Evolutionary conservation across 1,140 invertebrate genomes (phyloP).

Genomic region (Atta cephalotes): DNA sequence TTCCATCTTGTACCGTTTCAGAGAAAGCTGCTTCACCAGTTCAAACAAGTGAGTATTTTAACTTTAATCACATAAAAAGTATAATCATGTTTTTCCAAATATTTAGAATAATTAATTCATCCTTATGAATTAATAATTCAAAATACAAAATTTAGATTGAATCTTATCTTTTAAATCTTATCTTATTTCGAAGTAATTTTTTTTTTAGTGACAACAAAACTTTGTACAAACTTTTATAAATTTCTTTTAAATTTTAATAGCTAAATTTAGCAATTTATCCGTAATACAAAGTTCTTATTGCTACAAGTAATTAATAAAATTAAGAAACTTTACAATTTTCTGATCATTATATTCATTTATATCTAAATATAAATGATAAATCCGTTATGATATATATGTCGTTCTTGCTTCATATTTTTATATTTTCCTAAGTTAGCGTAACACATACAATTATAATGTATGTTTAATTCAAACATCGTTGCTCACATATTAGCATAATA

Average conservation of each 20-base stretch:
- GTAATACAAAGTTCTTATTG: too few species aligned
- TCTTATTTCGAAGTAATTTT: too few species aligned
- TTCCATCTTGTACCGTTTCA: slow-evolving; percentile 56
- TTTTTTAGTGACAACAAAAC: neutral
- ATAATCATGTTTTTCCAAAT: neutral
- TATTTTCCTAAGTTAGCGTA: neutral
- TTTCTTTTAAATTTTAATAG: neutral
- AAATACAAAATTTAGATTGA: neutral
- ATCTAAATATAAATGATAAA: neutral
- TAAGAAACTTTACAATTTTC: neutral
- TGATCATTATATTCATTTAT: neutral
- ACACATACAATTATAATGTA: slow-evolving; percentile 23
- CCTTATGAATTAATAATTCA: slow-evolving; percentile 2
- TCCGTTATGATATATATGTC: neutral
- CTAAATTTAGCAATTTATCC: neutral
- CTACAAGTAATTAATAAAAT: neutral
- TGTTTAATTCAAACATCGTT: neutral
- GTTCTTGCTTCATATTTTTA: neutral
- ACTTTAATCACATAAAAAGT: neutral
- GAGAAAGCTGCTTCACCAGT: slow-evolving; percentile 42
- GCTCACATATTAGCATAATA: neutral
- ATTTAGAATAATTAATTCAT: neutral
- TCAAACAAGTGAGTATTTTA: slow-evolving; percentile 33
- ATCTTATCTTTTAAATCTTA: neutral
- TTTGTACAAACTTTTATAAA: neutral